Conservation (phyloP, 1,140 invertebrate genomes). For the Drosophila suzukii region DNA sequence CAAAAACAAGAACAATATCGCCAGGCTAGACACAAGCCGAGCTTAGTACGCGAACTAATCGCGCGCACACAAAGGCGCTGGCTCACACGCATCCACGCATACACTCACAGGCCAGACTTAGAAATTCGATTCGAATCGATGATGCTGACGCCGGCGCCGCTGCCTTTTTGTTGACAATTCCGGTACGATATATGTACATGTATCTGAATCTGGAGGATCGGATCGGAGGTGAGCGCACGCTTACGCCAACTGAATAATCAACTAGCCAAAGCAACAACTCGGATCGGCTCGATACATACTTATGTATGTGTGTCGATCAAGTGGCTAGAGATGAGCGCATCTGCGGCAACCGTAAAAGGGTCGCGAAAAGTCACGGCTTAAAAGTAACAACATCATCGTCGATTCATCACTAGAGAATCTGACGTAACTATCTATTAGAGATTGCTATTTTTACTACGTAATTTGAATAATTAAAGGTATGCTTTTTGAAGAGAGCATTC, state of each 20-base stretch:
- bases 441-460: too few relatives aligned
- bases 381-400: not conserved
- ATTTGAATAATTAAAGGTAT: too few relatives aligned
- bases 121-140: constrained; percentile 42
- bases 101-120: constrained; percentile 46
- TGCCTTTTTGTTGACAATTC: constrained; percentile 48
- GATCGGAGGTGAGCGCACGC: constrained; percentile 28
- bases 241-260: constrained; percentile 70
- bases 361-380: constrained; percentile 3
- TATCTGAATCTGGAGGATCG: constrained; percentile 26
- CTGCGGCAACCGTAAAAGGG: not conserved
- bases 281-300: constrained; percentile 17
- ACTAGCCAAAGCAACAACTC: constrained; percentile 54
- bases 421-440: too few relatives aligned
- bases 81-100: constrained; percentile 16
- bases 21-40: constrained; percentile 49
- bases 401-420: too few relatives aligned
- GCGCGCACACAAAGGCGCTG: constrained; percentile 40
- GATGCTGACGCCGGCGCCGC: constrained; percentile 37
- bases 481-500: too few relatives aligned
- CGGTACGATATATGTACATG: constrained; percentile 26
- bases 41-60: constrained; percentile 59
- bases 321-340: constrained; percentile 16
- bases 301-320: constrained; percentile 5
- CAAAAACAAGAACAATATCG: constrained; percentile 28